Evolutionary conservation across 2,888 invertebrate species (phyloP).

Genomic region (Carterocephalus palaemon): DNA sequence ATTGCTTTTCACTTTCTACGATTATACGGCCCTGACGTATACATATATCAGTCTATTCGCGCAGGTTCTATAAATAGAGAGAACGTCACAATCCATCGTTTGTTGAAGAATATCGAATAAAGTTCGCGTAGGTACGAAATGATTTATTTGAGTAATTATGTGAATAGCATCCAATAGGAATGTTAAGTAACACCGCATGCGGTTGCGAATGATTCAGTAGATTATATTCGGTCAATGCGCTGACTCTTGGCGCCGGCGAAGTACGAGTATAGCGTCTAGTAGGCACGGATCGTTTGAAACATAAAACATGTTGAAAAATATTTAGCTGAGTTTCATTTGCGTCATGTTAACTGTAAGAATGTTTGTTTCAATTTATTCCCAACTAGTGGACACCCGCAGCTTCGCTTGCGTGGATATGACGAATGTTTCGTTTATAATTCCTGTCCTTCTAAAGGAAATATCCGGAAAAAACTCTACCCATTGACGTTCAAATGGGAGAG

Average conservation of each 20-base stretch:
- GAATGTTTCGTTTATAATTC: too few species aligned
- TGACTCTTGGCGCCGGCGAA: slow-evolving; percentile 56
- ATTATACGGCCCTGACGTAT: too few species aligned
- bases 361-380: too few species aligned
- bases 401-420: too few species aligned
- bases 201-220: slow-evolving; percentile 55
- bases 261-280: slow-evolving; percentile 30
- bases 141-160: slow-evolving; percentile 70
- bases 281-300: slow-evolving; percentile 18
- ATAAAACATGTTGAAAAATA: slow-evolving; percentile 1
- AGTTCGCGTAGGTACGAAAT: slow-evolving; percentile 36
- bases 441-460: too few species aligned
- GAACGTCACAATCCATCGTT: slow-evolving; percentile 19
- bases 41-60: slow-evolving; percentile 5
- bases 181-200: slow-evolving; percentile 71
- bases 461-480: too few species aligned
- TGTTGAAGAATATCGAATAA: slow-evolving; percentile 20
- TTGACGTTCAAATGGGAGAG: too few species aligned
- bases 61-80: slow-evolving; percentile 14
- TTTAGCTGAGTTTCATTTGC: background rate
- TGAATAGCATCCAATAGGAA: slow-evolving; percentile 66
- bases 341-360: background rate
- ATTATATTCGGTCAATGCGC: slow-evolving; percentile 70
- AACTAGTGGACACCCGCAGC: too few species aligned
- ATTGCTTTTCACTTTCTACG: too few species aligned